Base-by-base conservation (phyloP, 1,140 invertebrate genomes). In the Caenorhabditis latens region DNA sequence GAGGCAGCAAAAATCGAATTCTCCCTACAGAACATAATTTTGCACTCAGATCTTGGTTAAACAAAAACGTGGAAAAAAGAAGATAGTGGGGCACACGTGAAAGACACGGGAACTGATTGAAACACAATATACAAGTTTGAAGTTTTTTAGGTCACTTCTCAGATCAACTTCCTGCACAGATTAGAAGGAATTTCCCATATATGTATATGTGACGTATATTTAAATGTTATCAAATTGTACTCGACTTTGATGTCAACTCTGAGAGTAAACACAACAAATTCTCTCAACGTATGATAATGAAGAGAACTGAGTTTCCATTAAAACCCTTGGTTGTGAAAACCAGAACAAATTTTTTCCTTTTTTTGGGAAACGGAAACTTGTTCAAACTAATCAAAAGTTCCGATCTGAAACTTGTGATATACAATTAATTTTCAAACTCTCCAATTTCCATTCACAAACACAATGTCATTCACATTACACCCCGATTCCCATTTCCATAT, bases 161-260 rank as follows among this genome's bases (percentile, higher is more conserved):
- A 32, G 32, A 32, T 32, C 32, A 32, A 32, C 0, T 32, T 32
- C 32, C 32, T 32, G 32, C 2, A 2, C 1, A 32, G 2, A 32
- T 2, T 1, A 32, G 32, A 32, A 32, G 32, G n/a, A 4, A 58
- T 21, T 3, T 16, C n/a, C n/a, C 3, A 21, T n/a, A n/a, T 58
- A 8, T 3, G n/a, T 0, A n/a, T 32, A 2, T 32, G 24, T 63
- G 61, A 63, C 61, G 61, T 58, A 19, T 58, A 58, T 58, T 21
- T 2, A n/a, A 58, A 21, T 58, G 16, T 58, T 58, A 58, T 58
- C 57, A n/a, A 58, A n/a, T 21, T 63, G 61, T 63, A 63, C 61
- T 63, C 61, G 6, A 63, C n/a, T 63, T 63, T 19, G 24, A 21
- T n/a, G 2, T n/a, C n/a, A n/a, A n/a, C n/a, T 21, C n/a, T 32